Conservation (phyloP, 2,113 vertebrate genomes). For the Mystacornis crossleyi region DNA sequence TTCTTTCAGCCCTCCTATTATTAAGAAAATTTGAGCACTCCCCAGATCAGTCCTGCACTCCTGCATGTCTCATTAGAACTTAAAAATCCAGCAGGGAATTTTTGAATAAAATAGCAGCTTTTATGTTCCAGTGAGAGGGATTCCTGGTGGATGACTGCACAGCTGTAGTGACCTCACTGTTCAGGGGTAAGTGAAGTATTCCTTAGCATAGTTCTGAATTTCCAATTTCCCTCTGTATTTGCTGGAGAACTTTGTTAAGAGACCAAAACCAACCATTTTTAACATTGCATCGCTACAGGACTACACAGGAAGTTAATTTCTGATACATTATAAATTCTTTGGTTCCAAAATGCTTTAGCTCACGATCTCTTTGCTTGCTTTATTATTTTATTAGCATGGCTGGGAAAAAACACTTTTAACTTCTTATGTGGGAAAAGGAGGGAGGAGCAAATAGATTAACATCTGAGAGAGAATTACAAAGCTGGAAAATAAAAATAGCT, state of each 20-base stretch:
- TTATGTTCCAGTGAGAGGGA: background rate
- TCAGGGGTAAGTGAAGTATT: background rate
- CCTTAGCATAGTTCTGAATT: background rate
- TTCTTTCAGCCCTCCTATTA: background rate
- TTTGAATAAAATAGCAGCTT: background rate
- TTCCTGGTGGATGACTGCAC: background rate
- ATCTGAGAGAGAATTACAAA: background rate
- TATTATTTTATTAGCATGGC: background rate
- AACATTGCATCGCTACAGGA: background rate
- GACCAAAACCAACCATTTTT: background rate
- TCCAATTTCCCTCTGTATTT: background rate
- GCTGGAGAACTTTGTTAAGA: background rate
- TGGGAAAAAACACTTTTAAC: background rate
- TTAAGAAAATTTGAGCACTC: background rate
- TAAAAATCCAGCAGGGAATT: background rate
- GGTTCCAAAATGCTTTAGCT: background rate
- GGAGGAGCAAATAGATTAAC: background rate
- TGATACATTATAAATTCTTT: background rate
- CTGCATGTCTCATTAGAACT: background rate
- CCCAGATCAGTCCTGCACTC: background rate
- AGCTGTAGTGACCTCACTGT: background rate
- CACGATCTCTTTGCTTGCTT: background rate
- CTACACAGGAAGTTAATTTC: background rate
- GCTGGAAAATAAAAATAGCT: background rate
- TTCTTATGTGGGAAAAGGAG: background rate